phyloP scores from a whole-genome alignment of 2,888 invertebrate genomes.

The Brachyptera putata region DNA sequence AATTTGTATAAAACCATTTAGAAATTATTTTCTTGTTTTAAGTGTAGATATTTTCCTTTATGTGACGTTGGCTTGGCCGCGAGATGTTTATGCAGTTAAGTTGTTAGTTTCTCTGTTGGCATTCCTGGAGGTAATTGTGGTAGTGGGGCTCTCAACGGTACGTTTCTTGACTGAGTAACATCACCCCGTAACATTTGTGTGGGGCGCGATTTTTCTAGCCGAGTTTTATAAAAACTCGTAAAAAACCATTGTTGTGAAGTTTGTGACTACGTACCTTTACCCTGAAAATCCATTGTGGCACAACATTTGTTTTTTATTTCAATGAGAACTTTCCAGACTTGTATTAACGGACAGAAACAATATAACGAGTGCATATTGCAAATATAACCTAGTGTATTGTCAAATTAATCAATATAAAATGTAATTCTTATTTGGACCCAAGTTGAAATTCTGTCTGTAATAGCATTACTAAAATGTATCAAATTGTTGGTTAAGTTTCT shows the following conservation, averaged over 20 bases:
- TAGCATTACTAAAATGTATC: no score
- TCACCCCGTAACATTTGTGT: no score
- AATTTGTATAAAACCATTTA: no score
- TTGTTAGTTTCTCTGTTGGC: background rate
- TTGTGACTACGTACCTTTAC: background rate
- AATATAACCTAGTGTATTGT: background rate
- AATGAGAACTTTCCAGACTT: background rate
- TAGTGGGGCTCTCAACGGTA: no score
- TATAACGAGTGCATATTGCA: background rate
- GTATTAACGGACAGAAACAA: background rate
- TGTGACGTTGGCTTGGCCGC: slow-evolving; percentile 25
- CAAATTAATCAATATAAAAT: no score
- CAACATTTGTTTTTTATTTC: background rate
- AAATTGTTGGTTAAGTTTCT: no score
- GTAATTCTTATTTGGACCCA: no score
- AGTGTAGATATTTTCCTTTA: slow-evolving; percentile 25
- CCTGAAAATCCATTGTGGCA: slow-evolving; percentile 7
- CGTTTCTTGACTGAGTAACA: no score
- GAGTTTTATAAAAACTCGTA: slow-evolving; percentile 16
- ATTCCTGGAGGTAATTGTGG: no score
- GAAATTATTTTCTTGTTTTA: slow-evolving; percentile 26
- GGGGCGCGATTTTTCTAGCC: background rate
- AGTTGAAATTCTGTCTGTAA: no score
- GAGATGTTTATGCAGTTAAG: slow-evolving; percentile 17
- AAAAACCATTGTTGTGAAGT: slow-evolving; percentile 16